phyloP scores from a whole-genome alignment of 2,888 invertebrate species.

The Amiota minor region DNA sequence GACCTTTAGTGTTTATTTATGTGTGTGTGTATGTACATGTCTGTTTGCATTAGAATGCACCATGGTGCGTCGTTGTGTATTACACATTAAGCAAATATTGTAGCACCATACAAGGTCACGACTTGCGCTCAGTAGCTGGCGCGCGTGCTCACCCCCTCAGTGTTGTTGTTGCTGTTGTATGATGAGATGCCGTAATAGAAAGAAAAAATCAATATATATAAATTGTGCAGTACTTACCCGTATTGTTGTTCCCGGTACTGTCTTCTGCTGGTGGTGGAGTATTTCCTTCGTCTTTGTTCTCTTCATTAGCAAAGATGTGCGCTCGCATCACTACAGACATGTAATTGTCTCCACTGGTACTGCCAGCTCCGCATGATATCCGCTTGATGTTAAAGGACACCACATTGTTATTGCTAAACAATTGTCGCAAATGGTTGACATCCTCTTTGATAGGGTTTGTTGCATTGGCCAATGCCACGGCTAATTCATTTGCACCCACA shows the following conservation, averaged over 20 bases:
- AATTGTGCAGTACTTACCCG: constrained; percentile 10
- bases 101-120: constrained; percentile 54
- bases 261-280: background rate
- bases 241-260: constrained; percentile 15
- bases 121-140: background rate
- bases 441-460: constrained; percentile 52
- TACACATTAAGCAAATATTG: background rate
- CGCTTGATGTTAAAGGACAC: constrained; percentile 60
- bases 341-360: constrained; percentile 71
- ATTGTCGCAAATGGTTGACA: constrained; percentile 58
- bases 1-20: constrained; percentile 60
- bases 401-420: constrained; percentile 54
- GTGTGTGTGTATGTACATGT: constrained; percentile 41
- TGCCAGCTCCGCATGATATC: constrained; percentile 64
- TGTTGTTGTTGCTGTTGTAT: constrained; percentile 11
- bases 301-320: constrained; percentile 53
- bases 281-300: constrained; percentile 39
- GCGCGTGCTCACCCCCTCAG: background rate
- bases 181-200: background rate
- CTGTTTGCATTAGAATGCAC: constrained; percentile 59
- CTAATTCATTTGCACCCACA: constrained; percentile 15
- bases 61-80: constrained; percentile 19
- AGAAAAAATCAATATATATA: constrained; percentile 8
- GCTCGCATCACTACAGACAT: constrained; percentile 72
- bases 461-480: constrained; percentile 38